These are phyloP conservation scores for Conopomorpha cramerella DNA, from an alignment of 1,140 invertebrate species.

Conservation along the genomic window DNA sequence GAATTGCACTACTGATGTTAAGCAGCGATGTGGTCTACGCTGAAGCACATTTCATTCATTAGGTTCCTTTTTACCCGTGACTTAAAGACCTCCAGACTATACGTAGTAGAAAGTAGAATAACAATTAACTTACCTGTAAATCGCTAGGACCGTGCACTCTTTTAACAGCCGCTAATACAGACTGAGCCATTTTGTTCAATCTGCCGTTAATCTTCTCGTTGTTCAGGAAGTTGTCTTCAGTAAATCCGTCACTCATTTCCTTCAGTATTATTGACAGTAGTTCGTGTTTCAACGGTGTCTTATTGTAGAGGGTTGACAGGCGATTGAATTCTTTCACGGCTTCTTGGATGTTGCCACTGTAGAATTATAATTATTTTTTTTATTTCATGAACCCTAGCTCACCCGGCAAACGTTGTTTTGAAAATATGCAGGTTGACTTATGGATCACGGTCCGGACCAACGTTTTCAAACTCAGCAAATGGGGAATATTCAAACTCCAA, in stretches of 20 bases:
- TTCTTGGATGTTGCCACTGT: slow-evolving; percentile 42
- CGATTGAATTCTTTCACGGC: slow-evolving; percentile 50
- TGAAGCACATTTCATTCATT: too few relatives aligned
- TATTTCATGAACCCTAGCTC: too few relatives aligned
- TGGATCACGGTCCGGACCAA: too few relatives aligned
- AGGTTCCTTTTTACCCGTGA: too few relatives aligned
- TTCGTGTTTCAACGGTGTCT: slow-evolving; percentile 62
- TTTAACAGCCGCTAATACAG: slow-evolving; percentile 32
- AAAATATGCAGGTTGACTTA: too few relatives aligned
- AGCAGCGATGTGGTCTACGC: too few relatives aligned
- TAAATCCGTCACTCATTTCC: slow-evolving; percentile 21
- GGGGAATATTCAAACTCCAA: too few relatives aligned
- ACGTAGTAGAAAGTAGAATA: neutral
- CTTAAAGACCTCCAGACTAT: slow-evolving; percentile 5
- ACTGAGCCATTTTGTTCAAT: slow-evolving; percentile 32
- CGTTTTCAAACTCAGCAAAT: too few relatives aligned
- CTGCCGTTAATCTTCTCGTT: slow-evolving; percentile 22
- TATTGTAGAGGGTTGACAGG: slow-evolving; percentile 43
- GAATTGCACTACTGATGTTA: too few relatives aligned
- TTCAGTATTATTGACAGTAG: slow-evolving; percentile 45
- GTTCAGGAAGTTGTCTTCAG: slow-evolving; percentile 20
- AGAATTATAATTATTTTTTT: slow-evolving; percentile 7
- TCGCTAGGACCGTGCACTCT: slow-evolving; percentile 42
- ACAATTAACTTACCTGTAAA: slow-evolving; percentile 28
- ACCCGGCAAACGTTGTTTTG: too few relatives aligned